Conservation (phyloP, 2,797 vertebrate species). For the Enteromius trimaculatus region DNA sequence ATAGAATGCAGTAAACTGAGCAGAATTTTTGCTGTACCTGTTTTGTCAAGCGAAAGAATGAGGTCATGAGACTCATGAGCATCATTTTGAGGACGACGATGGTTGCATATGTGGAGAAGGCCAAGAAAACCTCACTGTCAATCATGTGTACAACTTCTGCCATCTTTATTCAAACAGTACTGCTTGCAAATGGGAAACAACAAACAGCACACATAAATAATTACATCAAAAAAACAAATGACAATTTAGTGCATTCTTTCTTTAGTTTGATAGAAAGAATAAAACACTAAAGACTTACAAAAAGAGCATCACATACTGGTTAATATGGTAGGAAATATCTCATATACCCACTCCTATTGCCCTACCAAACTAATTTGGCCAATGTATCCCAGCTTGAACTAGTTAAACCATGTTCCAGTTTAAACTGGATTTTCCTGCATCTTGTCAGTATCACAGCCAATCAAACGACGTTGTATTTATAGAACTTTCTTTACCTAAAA, state of each 20-base stretch:
- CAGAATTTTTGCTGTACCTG: constrained; percentile 73
- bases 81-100: constrained; percentile 85
- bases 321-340: not conserved
- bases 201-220: not conserved
- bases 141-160: constrained; percentile 41
- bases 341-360: not conserved
- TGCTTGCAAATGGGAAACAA: not conserved
- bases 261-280: not conserved
- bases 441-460: not conserved
- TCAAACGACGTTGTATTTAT: not conserved
- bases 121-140: constrained; percentile 71
- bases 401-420: not conserved
- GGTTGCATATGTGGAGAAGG: constrained; percentile 77
- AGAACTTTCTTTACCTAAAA: not conserved
- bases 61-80: constrained; percentile 78
- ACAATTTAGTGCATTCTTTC: not conserved
- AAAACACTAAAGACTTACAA: not conserved
- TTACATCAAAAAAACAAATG: not conserved
- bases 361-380: not conserved
- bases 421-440: constrained; percentile 10
- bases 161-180: constrained; percentile 16
- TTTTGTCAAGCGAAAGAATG: constrained; percentile 75
- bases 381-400: not conserved
- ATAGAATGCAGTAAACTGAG: too few relatives aligned
- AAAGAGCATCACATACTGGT: not conserved